These are phyloP conservation scores for Hippocampus abdominalis DNA, from an alignment of 2,113 vertebrate genomes.

Conservation along the genomic window DNA sequence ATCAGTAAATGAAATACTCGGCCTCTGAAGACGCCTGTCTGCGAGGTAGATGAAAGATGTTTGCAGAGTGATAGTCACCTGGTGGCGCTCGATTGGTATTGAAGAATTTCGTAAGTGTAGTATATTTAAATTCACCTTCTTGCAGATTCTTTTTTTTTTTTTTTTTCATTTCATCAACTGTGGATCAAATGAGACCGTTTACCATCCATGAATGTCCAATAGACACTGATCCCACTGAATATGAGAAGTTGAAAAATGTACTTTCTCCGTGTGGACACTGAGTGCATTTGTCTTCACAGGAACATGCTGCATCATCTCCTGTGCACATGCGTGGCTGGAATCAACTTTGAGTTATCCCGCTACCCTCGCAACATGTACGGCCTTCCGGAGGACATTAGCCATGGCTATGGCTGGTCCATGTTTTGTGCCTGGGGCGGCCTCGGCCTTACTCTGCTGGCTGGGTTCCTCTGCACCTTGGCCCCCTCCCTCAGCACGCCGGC, in stretches of 20 bases:
- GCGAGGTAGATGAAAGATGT: too few species aligned
- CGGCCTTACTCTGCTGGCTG: conserved; percentile 88
- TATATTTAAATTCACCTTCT: too few species aligned
- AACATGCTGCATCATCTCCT: conserved; percentile 93
- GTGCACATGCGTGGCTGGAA: conserved; percentile 91
- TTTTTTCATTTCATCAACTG: too few species aligned
- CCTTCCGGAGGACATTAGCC: conserved; percentile 92
- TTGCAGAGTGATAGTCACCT: too few species aligned
- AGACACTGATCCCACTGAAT: not conserved
- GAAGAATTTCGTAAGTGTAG: too few species aligned
- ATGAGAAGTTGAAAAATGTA: not conserved
- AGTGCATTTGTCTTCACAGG: conserved; percentile 66
- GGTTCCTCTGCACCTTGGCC: conserved; percentile 90
- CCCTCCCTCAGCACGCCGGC: conserved; percentile 82
- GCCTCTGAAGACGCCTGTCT: too few species aligned
- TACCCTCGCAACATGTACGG: conserved; percentile 88
- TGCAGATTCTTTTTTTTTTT: too few species aligned
- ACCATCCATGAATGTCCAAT: not conserved
- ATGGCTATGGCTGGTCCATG: conserved; percentile 96
- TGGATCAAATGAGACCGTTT: not conserved
- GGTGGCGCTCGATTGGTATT: too few species aligned
- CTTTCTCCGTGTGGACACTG: not conserved
- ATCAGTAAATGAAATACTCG: too few species aligned
- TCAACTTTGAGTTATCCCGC: conserved; percentile 92
- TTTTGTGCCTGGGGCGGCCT: conserved; percentile 94